Base-by-base conservation (phyloP, 2,113 vertebrate species). In the Oceanites oceanicus region DNA sequence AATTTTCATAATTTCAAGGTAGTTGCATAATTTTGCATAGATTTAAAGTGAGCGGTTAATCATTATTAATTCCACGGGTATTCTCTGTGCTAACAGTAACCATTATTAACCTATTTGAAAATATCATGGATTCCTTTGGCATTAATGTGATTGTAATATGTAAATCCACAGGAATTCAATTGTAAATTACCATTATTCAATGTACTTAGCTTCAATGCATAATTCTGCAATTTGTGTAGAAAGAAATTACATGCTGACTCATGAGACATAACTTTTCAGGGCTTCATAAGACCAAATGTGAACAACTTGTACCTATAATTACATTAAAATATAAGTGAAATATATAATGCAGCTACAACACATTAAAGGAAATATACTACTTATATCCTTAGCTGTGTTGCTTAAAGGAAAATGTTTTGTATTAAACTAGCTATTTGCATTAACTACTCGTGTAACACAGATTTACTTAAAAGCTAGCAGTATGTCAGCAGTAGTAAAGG, bases 181-280 rank as follows among this genome's bases (percentile, higher is more conserved):
- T 94, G 95, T 80, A 91, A 96, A 94, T 96, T 91, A 78, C 86
- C 92, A 86, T 94, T 92, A 92, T 90, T 95, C 83, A 52, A 82
- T 45, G 81, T 72, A 83, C 88, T 95, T 91, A 83, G 83, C 72
- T 86, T 73, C 88, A 65, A 26, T 87, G 79, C 90, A 86, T 96
- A 96, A 96, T 96, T 96, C 93, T 78, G 86, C 68, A 86, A 94
- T 95, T 97, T 96, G 92, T 93, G 75, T 86, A 62, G 86, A 86
- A 92, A 56, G 38, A 95, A 97, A 97, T 97, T 95, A 93, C 96
- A 86, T 89, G 90, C 94, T 93, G 86, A 93, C 86, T 95, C 93
- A 77, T 17, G 56, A 96, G 94, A 96, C 80, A 62, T 90, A 90
- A 93, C 81, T 92, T 96, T 90, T 65, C 68, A 88, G 66, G 66